Evolutionary conservation across 2,888 invertebrate genomes (phyloP).

Genomic region (Tethea ocularis): DNA sequence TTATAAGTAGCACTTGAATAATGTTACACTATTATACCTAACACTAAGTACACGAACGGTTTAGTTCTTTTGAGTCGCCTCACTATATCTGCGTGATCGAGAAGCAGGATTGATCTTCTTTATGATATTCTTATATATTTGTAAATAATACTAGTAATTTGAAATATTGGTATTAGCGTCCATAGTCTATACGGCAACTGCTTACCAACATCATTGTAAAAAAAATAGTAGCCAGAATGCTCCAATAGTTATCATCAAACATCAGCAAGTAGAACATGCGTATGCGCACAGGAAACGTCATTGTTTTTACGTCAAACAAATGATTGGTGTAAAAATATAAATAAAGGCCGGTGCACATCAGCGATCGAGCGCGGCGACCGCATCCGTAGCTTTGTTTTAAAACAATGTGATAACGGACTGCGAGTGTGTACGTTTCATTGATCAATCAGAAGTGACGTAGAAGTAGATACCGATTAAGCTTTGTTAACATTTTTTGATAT

Average conservation of each 20-base stretch:
- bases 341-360: conserved; percentile 49
- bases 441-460: conserved; percentile 7
- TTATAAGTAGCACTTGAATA: too few relatives aligned
- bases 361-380: conserved; percentile 63
- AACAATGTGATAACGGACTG: conserved; percentile 57
- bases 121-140: too few relatives aligned
- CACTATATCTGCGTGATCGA: too few relatives aligned
- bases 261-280: conserved; percentile 18
- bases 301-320: conserved; percentile 63
- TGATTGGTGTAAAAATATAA: conserved; percentile 42
- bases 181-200: too few relatives aligned
- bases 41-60: too few relatives aligned
- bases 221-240: background rate
- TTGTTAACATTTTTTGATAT: too few relatives aligned
- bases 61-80: too few relatives aligned
- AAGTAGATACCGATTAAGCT: too few relatives aligned
- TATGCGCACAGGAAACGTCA: conserved; percentile 51
- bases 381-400: conserved; percentile 68
- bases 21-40: too few relatives aligned
- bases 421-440: conserved; percentile 45
- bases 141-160: too few relatives aligned
- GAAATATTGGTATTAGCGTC: too few relatives aligned
- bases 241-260: background rate
- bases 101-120: too few relatives aligned
- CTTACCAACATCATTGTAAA: background rate